Base-by-base conservation (phyloP, 2,888 invertebrate genomes). In the Drosophila mettleri region DNA sequence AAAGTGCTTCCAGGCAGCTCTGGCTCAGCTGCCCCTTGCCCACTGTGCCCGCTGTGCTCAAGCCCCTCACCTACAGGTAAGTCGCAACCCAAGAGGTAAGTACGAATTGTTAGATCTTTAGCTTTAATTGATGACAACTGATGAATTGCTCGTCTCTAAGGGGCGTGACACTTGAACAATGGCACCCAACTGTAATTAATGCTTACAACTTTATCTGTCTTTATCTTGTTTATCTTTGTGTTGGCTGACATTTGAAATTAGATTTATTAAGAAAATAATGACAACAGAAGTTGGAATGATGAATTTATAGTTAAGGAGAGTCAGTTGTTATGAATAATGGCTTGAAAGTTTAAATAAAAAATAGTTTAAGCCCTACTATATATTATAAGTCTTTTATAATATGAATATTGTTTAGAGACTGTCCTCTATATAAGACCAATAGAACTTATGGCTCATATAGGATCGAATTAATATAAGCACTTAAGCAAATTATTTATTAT, bases 71-170 rank as follows among this genome's bases (percentile, higher is more conserved):
- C 36, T 18, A 20, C 59, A 71, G 70, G 70, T 71, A 60, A 38
- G 70, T 71, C 36, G 18, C 45, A 18, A 0, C 29, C 0, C 24
- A 39, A 22, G 10, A 55, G 67, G 70, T 72, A 72, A 71, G 70
- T 71, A 7, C 24, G n/a, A n/a, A 1, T 3, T 12, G 31, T 3
- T 12, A 43, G 43, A 43, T 43, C n/a, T 43, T 45, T 45, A 27
- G 27, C 43, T 27, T 2, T 45, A 27, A 29, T 45, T 45, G 27
- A 6, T 45, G 27, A 12, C 29, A n/a, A n/a, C 33, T 59, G 45
- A 45, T 33, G 18, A 27, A n/a, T 10, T 14, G 36, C 45, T 51
- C 46, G 55, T 69, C 63, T 39, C 51, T 31, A 20, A n/a, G 6
- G 41, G 39, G 24, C 39, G 27, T 53, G 36, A 10, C 31, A n/a